phyloP scores from a whole-genome alignment of 2,797 vertebrate genomes.

The Typhlichthys eigenmanni region DNA sequence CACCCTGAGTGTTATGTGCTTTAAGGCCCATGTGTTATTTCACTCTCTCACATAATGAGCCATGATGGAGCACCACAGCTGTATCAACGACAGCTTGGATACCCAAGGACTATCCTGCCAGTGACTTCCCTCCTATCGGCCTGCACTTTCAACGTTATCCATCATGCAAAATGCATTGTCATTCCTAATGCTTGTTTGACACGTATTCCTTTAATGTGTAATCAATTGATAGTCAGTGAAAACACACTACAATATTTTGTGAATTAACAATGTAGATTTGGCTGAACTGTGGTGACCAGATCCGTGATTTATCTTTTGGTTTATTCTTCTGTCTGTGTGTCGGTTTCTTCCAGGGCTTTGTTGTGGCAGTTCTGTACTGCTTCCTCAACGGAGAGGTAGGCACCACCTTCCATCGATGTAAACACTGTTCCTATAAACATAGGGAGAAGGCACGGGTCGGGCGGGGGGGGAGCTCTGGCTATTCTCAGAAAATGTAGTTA shows the following conservation, averaged over 20 bases:
- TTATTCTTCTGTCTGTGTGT: slow-evolving; percentile 26
- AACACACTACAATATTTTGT: background rate
- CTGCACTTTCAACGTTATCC: slow-evolving; percentile 3
- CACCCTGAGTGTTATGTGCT: slow-evolving; percentile 27
- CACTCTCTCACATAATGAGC: slow-evolving; percentile 42
- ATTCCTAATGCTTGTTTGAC: background rate
- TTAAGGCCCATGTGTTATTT: slow-evolving; percentile 47
- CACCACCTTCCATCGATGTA: slow-evolving; percentile 22
- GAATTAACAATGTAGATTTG: slow-evolving; percentile 9
- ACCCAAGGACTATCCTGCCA: slow-evolving; percentile 25
- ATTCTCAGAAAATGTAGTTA: slow-evolving; percentile 24
- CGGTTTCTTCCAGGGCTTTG: slow-evolving; percentile 84
- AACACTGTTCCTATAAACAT: slow-evolving; percentile 36
- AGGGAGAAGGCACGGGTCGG: slow-evolving; percentile 5
- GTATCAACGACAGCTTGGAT: slow-evolving; percentile 10
- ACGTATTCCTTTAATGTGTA: background rate
- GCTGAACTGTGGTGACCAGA: background rate
- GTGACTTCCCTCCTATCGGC: background rate
- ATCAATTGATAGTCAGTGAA: background rate
- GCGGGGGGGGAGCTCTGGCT: background rate
- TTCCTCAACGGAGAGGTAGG: slow-evolving; percentile 87
- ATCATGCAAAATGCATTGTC: background rate
- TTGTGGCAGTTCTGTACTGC: slow-evolving; percentile 95
- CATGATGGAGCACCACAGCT: slow-evolving; percentile 31
- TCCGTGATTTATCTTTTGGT: background rate